Conservation (phyloP, 1,140 invertebrate species). For the Meloidogyne floridensis region DNA sequence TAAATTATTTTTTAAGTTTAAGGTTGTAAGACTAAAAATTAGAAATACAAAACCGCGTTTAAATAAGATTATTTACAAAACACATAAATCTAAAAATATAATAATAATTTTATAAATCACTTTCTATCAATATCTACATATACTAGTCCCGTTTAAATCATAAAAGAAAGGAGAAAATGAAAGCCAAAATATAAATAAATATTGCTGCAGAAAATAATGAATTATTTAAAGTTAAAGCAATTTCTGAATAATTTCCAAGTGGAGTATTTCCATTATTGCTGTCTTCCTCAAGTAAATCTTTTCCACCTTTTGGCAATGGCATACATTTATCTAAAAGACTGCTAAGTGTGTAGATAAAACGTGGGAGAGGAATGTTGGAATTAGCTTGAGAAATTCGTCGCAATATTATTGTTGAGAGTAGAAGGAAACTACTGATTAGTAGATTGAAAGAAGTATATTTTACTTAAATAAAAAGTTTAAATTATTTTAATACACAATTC, state of each 20-base stretch:
- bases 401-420: conserved; percentile 51
- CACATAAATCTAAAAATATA: too few species aligned
- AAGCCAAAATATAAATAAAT: conserved; percentile 21
- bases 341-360: conserved; percentile 45
- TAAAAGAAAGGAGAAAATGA: conserved; percentile 27
- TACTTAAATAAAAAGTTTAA: conserved; percentile 49
- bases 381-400: conserved; percentile 51
- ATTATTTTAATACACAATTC: too few species aligned
- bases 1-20: too few species aligned
- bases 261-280: conserved; percentile 13
- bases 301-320: conserved; percentile 44
- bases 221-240: conserved; percentile 32
- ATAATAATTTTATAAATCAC: too few species aligned
- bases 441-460: conserved; percentile 62
- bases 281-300: conserved; percentile 38
- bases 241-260: conserved; percentile 28
- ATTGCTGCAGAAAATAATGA: conserved; percentile 10
- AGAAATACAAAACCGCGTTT: too few species aligned
- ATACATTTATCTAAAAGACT: conserved; percentile 42
- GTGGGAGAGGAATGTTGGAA: conserved; percentile 62
- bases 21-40: too few species aligned
- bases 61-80: too few species aligned
- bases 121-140: too few species aligned
- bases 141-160: not conserved
- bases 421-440: conserved; percentile 54